phyloP scores from a whole-genome alignment of 92 coral and sea anemone species.

The Epizoanthus scotinus region DNA sequence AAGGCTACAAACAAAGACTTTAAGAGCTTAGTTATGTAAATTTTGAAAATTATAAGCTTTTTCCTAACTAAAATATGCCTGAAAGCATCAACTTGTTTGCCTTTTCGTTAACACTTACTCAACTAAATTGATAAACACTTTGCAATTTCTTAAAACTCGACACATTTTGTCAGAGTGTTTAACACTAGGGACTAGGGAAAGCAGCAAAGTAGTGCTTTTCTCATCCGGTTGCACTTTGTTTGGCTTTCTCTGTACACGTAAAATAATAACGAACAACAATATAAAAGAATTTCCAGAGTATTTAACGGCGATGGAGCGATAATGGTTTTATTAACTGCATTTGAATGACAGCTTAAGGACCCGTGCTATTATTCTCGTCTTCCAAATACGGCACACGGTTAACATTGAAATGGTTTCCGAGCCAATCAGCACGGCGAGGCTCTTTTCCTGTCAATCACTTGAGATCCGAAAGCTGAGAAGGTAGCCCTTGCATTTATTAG shows the following conservation, averaged over 20 bases:
- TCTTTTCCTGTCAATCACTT: slow-evolving; percentile 44
- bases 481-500: slow-evolving; percentile 53
- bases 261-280: slow-evolving; percentile 33
- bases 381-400: slow-evolving; percentile 36
- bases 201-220: neutral
- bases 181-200: neutral
- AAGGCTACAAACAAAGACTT: slow-evolving; percentile 29
- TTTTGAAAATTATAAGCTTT: slow-evolving; percentile 27
- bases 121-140: slow-evolving; percentile 31
- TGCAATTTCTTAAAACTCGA: neutral
- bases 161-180: neutral
- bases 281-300: slow-evolving; percentile 34
- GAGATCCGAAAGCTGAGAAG: slow-evolving; percentile 46
- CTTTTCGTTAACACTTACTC: slow-evolving; percentile 30
- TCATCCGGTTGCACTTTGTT: slow-evolving; percentile 1
- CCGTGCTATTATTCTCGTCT: slow-evolving; percentile 21
- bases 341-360: slow-evolving; percentile 57
- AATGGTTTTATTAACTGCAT: slow-evolving; percentile 59
- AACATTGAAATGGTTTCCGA: slow-evolving; percentile 40
- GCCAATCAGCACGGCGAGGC: slow-evolving; percentile 36
- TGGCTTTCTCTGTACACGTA: slow-evolving; percentile 1
- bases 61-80: neutral
- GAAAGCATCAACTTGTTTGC: slow-evolving; percentile 21
- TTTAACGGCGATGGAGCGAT: slow-evolving; percentile 41
- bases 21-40: slow-evolving; percentile 38